Evolutionary conservation across 2,888 invertebrate genomes (phyloP).

Genomic region (Tortricodes alternella): DNA sequence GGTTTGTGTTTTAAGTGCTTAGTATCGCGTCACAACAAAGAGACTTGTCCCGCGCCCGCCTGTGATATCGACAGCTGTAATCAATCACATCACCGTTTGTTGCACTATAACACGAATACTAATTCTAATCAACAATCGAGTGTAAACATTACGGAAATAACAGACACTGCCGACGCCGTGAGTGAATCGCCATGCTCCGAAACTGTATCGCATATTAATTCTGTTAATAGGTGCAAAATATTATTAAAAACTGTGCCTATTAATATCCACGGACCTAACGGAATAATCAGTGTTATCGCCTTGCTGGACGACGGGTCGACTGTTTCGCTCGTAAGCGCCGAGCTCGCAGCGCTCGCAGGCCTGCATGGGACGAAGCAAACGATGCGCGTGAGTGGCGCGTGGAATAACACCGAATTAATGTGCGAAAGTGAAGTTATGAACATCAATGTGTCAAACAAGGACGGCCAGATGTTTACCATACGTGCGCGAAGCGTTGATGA

Average conservation of each 20-base stretch:
- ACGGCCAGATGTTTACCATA: slow-evolving; percentile 26
- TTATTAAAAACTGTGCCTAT: slow-evolving; percentile 36
- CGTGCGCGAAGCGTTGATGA: slow-evolving; percentile 34
- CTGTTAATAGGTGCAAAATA: slow-evolving; percentile 21
- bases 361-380: slow-evolving; percentile 32
- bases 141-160: background rate
- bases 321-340: slow-evolving; percentile 35
- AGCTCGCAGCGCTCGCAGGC: slow-evolving; percentile 32
- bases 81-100: slow-evolving; percentile 30
- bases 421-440: slow-evolving; percentile 27
- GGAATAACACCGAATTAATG: slow-evolving; percentile 30
- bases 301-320: slow-evolving; percentile 40
- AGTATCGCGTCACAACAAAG: slow-evolving; percentile 27
- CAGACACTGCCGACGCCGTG: background rate
- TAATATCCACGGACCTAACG: slow-evolving; percentile 34
- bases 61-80: slow-evolving; percentile 32
- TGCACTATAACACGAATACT: slow-evolving; percentile 19
- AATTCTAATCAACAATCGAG: background rate
- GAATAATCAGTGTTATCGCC: slow-evolving; percentile 31
- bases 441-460: slow-evolving; percentile 28
- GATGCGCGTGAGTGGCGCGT: slow-evolving; percentile 38
- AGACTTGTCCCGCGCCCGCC: slow-evolving; percentile 27
- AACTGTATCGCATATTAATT: slow-evolving; percentile 8
- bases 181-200: background rate
- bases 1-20: slow-evolving; percentile 35